Base-by-base conservation (phyloP, 2,888 invertebrate genomes). In the Punctoribates punctum region DNA sequence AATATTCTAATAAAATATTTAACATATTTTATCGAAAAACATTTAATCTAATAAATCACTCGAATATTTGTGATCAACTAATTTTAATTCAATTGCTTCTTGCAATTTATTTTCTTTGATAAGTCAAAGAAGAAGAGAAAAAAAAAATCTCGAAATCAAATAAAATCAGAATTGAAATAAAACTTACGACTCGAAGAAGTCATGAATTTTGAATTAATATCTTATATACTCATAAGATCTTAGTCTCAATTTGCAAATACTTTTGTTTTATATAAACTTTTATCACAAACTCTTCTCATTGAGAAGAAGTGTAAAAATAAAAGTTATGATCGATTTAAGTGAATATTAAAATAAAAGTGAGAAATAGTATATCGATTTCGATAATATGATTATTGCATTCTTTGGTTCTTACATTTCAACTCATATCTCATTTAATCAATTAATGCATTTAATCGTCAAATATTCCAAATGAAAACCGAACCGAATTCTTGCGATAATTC, bases 21-120 rank as follows among this genome's bases (percentile, higher is more conserved):
- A 23, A 23, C 57, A 57, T 57, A 57, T 57, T 57, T 57, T 57
- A 57, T 25, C 0, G 2, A n/a, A n/a, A 51, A 51, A 51, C 17
- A 20, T 51, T 51, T 51, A 51, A 51, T 51, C 51, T n/a, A 57
- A 57, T 57, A 57, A 57, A 57, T 57, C 23, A 57, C 13, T 23
- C 3, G 57, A 23, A 57, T 57, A 57, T 57, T 57, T 57, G 20
- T 57, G 20, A 57, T 57, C 57, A 57, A 23, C 57, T 57, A 57
- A 57, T 57, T 23, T 9, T 57, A 20, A 57, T 25, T 57, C 57
- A 57, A 57, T 57, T 25, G 20, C 8, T 57, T 20, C 20, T 57
- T 25, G 25, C n/a, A 23, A 23, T 57, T 51, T 51, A 51, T 51
- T 51, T 51, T 13, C 4, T n/a, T 5, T 3, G 20, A 51, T 2